These are phyloP conservation scores for Octopus bimaculoides DNA, from an alignment of 1,140 invertebrate genomes.

Conservation along the genomic window DNA sequence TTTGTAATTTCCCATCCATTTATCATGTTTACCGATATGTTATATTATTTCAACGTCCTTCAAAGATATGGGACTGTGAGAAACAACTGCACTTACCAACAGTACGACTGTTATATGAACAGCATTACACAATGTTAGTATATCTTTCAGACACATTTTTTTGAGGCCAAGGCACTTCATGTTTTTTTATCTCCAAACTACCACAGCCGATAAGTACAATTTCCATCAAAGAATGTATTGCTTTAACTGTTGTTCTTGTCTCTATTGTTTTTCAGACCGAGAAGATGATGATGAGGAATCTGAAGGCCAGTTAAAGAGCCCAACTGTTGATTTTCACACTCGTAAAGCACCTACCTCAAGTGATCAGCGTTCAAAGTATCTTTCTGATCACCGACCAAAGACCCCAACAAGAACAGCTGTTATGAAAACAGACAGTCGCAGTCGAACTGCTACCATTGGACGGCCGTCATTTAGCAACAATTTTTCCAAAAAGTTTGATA, in stretches of 20 bases:
- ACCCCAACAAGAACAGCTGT: conserved; percentile 39
- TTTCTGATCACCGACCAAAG: conserved; percentile 38
- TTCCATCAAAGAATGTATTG: neutral
- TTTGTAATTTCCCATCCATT: too few relatives aligned
- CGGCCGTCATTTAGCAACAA: neutral
- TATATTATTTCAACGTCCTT: too few relatives aligned
- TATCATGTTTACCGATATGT: too few relatives aligned
- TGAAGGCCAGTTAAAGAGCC: conserved; percentile 17
- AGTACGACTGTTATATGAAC: too few relatives aligned
- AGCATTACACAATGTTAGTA: too few relatives aligned
- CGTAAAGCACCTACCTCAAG: conserved; percentile 33
- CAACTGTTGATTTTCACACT: conserved; percentile 23
- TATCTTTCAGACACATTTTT: too few relatives aligned
- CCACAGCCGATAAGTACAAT: too few relatives aligned
- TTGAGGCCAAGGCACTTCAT: too few relatives aligned
- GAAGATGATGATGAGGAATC: conserved; percentile 12
- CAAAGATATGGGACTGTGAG: too few relatives aligned
- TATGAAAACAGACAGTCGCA: conserved; percentile 22
- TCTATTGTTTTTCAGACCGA: conserved; percentile 11
- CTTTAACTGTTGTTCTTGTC: conserved; percentile 2
- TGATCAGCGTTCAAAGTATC: conserved; percentile 39
- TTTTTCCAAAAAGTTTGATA: conserved; percentile 20
- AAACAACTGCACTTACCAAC: too few relatives aligned
- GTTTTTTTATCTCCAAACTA: too few relatives aligned
- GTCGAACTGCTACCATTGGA: neutral